A percentile compares a stretch with the other conserved stretches of the same genome.
phyloP scores from a whole-genome alignment of 2,888 invertebrate species.

The Synanthedon tipuliformis region DNA sequence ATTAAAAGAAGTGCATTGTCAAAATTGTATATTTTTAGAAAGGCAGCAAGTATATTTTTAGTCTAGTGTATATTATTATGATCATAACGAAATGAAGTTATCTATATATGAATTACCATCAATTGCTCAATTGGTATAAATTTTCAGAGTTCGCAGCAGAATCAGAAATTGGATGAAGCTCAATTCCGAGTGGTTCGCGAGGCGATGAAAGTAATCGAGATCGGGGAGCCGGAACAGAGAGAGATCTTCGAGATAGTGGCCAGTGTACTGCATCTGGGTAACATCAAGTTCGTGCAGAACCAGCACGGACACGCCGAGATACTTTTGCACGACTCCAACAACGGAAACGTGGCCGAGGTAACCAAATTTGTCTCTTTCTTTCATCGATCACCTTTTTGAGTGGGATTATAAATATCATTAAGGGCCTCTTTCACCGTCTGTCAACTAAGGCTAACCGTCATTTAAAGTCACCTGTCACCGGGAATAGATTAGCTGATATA shows the following conservation, averaged over 20 bases:
- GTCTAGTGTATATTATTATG: no score
- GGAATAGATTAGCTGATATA: no score
- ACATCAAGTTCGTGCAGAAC: conserved; percentile 80
- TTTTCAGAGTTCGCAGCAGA: conserved; percentile 29
- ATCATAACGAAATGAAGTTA: no score
- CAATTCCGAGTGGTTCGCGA: conserved; percentile 77
- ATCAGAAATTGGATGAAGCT: conserved; percentile 69
- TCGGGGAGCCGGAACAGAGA: conserved; percentile 76
- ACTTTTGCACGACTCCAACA: conserved; percentile 69
- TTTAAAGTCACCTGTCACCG: no score
- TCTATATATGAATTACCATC: background rate
- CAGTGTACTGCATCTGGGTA: conserved; percentile 86
- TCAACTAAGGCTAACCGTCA: no score
- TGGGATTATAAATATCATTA: no score
- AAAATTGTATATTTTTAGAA: no score
- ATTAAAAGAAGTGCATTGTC: no score
- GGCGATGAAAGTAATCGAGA: conserved; percentile 84
- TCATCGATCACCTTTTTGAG: no score
- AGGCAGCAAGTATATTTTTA: no score
- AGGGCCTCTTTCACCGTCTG: no score
- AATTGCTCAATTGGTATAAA: background rate
- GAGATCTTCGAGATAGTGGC: conserved; percentile 87
- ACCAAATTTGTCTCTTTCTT: conserved; percentile 7
- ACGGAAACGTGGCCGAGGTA: conserved; percentile 76
- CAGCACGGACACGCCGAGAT: conserved; percentile 79